A percentile compares a stretch with the other conserved stretches of the same genome.
Conservation (phyloP, 2,888 invertebrate genomes). For the Schizotus pectinicornis region DNA sequence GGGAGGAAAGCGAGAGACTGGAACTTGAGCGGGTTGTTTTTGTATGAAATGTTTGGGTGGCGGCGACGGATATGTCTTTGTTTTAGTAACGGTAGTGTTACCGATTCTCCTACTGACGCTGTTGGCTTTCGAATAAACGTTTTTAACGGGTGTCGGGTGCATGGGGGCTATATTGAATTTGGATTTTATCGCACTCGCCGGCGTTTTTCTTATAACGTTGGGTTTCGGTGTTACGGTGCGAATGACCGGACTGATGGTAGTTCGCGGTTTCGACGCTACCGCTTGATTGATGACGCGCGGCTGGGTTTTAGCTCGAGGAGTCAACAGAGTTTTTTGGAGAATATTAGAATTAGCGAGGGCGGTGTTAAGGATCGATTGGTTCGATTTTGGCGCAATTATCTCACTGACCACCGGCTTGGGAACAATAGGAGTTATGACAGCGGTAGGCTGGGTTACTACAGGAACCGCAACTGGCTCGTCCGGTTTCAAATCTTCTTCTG, state of each 20-base stretch:
- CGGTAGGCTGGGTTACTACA: not conserved
- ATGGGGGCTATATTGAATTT: constrained; percentile 34
- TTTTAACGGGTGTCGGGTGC: constrained; percentile 22
- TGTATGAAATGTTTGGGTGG: not conserved
- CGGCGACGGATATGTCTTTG: constrained; percentile 18
- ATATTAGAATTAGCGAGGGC: constrained; percentile 50
- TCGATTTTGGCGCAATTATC: constrained; percentile 1
- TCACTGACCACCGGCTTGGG: constrained; percentile 3
- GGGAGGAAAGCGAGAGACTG: not conserved
- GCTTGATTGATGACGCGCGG: constrained; percentile 39
- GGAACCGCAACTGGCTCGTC: constrained; percentile 24
- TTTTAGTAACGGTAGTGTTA: constrained; percentile 43
- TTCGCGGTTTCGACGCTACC: constrained; percentile 31
- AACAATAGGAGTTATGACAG: not conserved
- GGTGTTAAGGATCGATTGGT: constrained; percentile 54
- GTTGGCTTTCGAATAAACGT: constrained; percentile 28
- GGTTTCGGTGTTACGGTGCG: constrained; percentile 14
- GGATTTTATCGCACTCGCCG: constrained; percentile 27
- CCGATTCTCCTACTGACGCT: constrained; percentile 43
- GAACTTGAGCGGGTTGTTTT: constrained; percentile 7
- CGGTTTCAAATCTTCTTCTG: constrained; percentile 48
- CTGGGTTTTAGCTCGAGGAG: constrained; percentile 29
- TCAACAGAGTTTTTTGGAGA: constrained; percentile 51
- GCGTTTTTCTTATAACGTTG: not conserved
- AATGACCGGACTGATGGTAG: constrained; percentile 26